Evolutionary conservation across 2,888 invertebrate genomes (phyloP), one percentile per base, ranked within the genome.

Genomic region (Agrotis ipsilon): DNA sequence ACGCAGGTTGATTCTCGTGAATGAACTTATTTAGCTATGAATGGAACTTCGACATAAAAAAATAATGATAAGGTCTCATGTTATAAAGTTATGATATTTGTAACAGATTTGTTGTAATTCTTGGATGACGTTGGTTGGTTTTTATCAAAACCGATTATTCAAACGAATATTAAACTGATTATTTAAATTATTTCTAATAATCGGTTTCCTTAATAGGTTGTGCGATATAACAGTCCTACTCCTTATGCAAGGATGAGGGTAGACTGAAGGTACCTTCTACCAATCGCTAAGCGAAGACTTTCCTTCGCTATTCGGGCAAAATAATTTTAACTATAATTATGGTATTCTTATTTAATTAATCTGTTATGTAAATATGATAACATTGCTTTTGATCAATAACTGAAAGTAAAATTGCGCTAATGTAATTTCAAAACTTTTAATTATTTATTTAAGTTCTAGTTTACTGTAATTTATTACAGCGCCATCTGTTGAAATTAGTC

Each of bases 1-100:
- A 64, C 48, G 67, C 74, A 71, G 65, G 62, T 74, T 72, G 80
- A 54, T 73, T 58, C 27, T 66, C 16, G 27, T 72, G 64, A 85
- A 80, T 72, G 67, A 70, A 73, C 81, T 63, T 76, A 83, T 83
- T 72, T 64, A 73, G 72, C 27, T 43, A 51, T 55, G 51, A 74
- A 67, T 68, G 39, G 46, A 48, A 60, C 48, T 54, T 54, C 21
- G 46, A 67, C 61, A 4, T n/a, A 27, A 62, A 68, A 82, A 67
- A 74, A 71, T 21, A 71, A 52, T 18, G 5, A 55, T 43, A 57
- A 27, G 7, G 13, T 7, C 21, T 19, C 21, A 32, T 43, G 19
- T 48, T 24, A 81, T 13, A 13, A 51, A 21, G 19, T 5, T 24
- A n/a, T n/a, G n/a, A n/a, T n/a, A n/a, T 51, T 9, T 27, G 16